Evolutionary conservation across 2,888 invertebrate species (phyloP).

Genomic region (Halocaridina rubra): DNA sequence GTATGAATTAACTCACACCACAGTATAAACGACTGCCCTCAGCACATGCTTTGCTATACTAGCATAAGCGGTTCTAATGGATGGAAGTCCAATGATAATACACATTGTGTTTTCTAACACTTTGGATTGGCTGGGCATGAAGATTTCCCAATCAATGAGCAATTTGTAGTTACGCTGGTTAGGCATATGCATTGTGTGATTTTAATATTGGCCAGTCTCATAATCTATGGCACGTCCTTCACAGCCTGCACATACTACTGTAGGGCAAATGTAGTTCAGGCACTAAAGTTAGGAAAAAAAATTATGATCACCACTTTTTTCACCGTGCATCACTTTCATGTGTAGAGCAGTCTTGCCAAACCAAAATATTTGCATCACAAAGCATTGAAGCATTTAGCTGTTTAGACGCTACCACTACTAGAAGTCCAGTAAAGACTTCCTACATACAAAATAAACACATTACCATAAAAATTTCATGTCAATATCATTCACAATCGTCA

Average conservation of each 20-base stretch:
- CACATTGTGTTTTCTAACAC: constrained; percentile 19
- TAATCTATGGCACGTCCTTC: constrained; percentile 50
- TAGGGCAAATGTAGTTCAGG: constrained; percentile 41
- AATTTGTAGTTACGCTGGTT: constrained; percentile 39
- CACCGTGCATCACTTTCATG: neutral
- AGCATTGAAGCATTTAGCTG: constrained; percentile 52
- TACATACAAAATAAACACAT: neutral
- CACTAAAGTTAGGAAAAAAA: constrained; percentile 34
- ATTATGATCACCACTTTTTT: neutral
- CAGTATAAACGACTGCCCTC: constrained; percentile 52
- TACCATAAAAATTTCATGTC: no score
- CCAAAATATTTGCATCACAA: constrained; percentile 32
- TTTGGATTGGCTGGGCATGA: constrained; percentile 47
- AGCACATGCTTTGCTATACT: constrained; percentile 52
- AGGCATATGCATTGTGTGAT: constrained; percentile 5
- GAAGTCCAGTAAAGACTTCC: neutral
- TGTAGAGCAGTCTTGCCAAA: constrained; percentile 13
- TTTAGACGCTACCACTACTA: constrained; percentile 24
- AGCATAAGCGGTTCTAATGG: constrained; percentile 51
- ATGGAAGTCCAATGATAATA: constrained; percentile 53
- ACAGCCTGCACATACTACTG: constrained; percentile 53
- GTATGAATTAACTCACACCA: constrained; percentile 60
- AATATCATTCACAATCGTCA: no score
- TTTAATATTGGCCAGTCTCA: neutral
- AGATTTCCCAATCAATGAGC: constrained; percentile 17